Conservation (phyloP, 2,888 invertebrate genomes). For the Tachina grossa region DNA sequence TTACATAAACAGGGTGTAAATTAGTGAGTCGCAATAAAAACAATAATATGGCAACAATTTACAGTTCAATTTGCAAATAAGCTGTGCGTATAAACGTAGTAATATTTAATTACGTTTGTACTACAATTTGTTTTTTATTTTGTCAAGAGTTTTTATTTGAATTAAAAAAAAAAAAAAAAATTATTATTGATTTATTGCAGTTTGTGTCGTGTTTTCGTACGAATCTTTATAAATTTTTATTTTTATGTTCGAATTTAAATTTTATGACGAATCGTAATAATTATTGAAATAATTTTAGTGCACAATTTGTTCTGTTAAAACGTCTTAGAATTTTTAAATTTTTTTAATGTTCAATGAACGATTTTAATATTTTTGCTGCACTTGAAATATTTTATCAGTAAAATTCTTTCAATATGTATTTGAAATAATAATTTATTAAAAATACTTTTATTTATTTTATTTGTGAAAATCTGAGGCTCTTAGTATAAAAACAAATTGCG, state of each 20-base stretch:
- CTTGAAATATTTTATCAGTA: constrained; percentile 12
- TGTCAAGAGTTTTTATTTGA: background rate
- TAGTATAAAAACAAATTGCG: constrained; percentile 31
- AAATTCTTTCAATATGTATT: constrained; percentile 14
- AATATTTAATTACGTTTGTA: constrained; percentile 21
- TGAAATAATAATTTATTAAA: constrained; percentile 12
- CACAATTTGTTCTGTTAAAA: background rate
- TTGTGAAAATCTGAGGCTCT: background rate
- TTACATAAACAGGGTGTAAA: too few species aligned
- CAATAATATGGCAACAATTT: too few species aligned
- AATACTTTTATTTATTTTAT: constrained; percentile 8
- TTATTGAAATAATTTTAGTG: background rate
- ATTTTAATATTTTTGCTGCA: constrained; percentile 11
- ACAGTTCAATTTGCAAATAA: too few species aligned
- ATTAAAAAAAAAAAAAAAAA: background rate
- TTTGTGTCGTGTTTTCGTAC: constrained; percentile 45
- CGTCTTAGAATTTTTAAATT: constrained; percentile 8
- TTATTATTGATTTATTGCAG: constrained; percentile 21
- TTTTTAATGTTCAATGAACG: constrained; percentile 45
- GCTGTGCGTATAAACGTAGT: too few species aligned
- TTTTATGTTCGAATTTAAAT: constrained; percentile 36
- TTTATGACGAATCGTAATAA: background rate
- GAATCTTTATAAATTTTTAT: constrained; percentile 11
- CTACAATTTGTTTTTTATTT: background rate
- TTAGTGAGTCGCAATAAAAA: too few species aligned